A percentile compares a stretch with the other conserved stretches of the same genome.
Evolutionary conservation across 1,140 invertebrate species (phyloP).

Genomic region (Coenobita brevimanus): DNA sequence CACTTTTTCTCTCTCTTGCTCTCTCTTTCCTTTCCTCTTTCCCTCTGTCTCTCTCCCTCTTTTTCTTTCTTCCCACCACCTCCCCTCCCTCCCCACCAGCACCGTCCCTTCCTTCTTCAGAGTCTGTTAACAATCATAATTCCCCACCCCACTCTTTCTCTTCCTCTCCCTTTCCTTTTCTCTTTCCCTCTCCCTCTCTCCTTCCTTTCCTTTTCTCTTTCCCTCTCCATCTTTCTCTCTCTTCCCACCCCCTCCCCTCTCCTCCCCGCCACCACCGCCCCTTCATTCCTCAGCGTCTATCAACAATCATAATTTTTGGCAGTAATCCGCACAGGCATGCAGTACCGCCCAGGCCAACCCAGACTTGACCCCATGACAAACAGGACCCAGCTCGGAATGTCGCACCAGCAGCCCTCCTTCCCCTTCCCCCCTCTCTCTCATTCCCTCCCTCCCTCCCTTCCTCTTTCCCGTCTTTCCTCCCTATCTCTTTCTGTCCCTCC

Average conservation of each 20-base stretch:
- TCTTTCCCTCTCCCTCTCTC: neutral
- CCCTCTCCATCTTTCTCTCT: neutral
- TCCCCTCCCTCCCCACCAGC: too few species aligned
- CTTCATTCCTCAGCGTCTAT: slow-evolving; percentile 9
- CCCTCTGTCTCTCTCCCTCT: too few species aligned
- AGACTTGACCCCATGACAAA: neutral
- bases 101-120: too few species aligned
- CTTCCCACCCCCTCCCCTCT: neutral
- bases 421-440: neutral
- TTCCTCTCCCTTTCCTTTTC: neutral
- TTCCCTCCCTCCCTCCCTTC: neutral
- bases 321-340: slow-evolving; percentile 25
- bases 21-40: too few species aligned
- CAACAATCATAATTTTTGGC: slow-evolving; percentile 56
- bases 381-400: neutral
- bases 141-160: too few species aligned
- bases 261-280: neutral
- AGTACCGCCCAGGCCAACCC: neutral
- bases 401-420: neutral
- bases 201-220: neutral
- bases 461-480: neutral
- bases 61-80: too few species aligned
- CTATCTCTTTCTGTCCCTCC: too few species aligned
- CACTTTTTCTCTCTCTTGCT: too few species aligned
- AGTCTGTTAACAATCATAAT: too few species aligned